Conservation (phyloP, 2,888 invertebrate species). For the Bhutanitis thaidina region DNA sequence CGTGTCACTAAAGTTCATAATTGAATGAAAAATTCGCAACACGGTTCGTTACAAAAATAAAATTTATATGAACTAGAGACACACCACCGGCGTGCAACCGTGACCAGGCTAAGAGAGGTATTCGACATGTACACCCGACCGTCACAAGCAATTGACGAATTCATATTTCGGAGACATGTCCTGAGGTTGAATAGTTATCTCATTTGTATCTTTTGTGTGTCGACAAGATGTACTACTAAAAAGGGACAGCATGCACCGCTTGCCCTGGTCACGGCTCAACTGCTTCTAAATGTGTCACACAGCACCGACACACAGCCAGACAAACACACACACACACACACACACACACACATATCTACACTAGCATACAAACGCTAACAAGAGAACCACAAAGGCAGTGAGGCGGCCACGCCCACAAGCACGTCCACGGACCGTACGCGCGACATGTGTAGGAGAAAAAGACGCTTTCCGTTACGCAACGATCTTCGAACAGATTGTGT, state of each 20-base stretch:
- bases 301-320: background rate
- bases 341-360: background rate
- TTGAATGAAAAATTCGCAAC: background rate
- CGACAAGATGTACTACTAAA: background rate
- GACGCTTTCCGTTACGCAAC: too few species aligned
- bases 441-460: too few species aligned
- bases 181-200: too few species aligned
- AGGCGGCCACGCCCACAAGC: background rate
- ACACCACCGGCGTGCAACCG: background rate
- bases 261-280: background rate
- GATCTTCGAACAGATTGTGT: too few species aligned
- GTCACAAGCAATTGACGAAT: background rate
- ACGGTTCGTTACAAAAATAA: constrained; percentile 5
- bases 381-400: background rate
- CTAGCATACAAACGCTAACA: background rate
- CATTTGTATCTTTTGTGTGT: too few species aligned
- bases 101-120: too few species aligned
- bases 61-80: background rate
- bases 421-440: too few species aligned
- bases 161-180: background rate
- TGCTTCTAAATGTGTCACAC: background rate
- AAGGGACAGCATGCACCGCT: background rate
- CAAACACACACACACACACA: too few species aligned
- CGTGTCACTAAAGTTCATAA: background rate
- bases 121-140: background rate